phyloP scores from a whole-genome alignment of 1,140 invertebrate genomes.

The Linepithema humile region DNA sequence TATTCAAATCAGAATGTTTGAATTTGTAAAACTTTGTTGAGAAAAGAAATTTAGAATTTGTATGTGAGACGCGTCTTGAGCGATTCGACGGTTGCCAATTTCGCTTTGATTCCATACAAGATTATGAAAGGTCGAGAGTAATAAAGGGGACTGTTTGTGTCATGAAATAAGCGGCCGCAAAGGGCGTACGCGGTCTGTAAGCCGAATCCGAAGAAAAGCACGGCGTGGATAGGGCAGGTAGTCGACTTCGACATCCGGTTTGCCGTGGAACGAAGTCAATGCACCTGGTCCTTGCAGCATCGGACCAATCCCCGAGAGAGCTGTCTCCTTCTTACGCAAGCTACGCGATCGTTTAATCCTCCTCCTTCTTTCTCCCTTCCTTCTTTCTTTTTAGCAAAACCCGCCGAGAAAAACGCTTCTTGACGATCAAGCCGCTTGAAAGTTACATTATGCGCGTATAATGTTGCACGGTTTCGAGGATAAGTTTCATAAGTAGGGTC shows the following conservation, averaged over 20 bases:
- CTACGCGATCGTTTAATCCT: not conserved
- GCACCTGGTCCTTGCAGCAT: constrained; percentile 65
- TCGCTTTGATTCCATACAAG: not conserved
- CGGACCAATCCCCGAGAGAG: constrained; percentile 59
- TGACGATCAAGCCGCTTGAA: not conserved
- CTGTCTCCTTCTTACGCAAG: constrained; percentile 66
- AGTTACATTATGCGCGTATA: not conserved
- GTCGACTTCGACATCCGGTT: constrained; percentile 68
- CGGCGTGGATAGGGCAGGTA: constrained; percentile 54
- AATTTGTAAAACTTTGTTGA: not conserved
- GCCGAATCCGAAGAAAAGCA: constrained; percentile 56
- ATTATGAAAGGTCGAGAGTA: not conserved
- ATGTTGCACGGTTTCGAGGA: not conserved
- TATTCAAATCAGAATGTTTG: not conserved
- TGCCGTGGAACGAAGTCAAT: constrained; percentile 67
- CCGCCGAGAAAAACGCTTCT: constrained; percentile 54
- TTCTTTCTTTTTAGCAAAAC: constrained; percentile 37
- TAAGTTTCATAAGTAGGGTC: not conserved
- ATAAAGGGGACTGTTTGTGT: not conserved
- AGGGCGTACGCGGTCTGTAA: not conserved
- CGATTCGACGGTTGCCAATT: not conserved
- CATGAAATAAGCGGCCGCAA: constrained; percentile 1
- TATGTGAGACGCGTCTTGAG: not conserved
- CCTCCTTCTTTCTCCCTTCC: not conserved
- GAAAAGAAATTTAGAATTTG: not conserved